Percentiles rank a stretch among this genome's conserved stretches.
phyloP scores from a whole-genome alignment of 2,888 invertebrate species.

The Odontothrips loti region DNA sequence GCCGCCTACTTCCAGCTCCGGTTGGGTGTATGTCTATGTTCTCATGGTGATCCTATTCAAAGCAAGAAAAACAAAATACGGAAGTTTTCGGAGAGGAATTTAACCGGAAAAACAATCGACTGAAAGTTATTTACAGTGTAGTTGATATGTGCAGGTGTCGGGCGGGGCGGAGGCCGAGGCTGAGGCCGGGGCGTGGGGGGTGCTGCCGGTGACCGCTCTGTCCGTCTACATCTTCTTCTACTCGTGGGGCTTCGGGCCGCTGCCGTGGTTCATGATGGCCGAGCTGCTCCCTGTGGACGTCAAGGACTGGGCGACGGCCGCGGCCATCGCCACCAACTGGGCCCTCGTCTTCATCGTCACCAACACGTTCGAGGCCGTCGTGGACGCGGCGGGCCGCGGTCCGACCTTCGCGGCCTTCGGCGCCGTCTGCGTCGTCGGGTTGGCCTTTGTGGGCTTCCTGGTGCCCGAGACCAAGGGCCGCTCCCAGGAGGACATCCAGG shows the following conservation, averaged over 20 bases:
- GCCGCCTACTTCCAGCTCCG: slow-evolving; percentile 42
- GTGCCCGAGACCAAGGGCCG: slow-evolving; percentile 31
- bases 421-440: slow-evolving; percentile 17
- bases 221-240: slow-evolving; percentile 45
- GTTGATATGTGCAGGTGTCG: not conserved
- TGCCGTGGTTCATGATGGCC: slow-evolving; percentile 43
- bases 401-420: slow-evolving; percentile 33
- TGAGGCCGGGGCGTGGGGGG: slow-evolving; percentile 43
- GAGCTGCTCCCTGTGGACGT: slow-evolving; percentile 48
- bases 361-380: slow-evolving; percentile 35
- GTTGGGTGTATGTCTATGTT: slow-evolving; percentile 31
- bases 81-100: too few relatives aligned
- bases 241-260: slow-evolving; percentile 39
- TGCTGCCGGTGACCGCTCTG: slow-evolving; percentile 46
- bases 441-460: not conserved
- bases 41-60: too few relatives aligned
- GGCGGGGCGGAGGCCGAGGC: slow-evolving; percentile 28
- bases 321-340: slow-evolving; percentile 47
- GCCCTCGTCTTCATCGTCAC: slow-evolving; percentile 44
- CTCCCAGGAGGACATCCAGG: slow-evolving; percentile 28
- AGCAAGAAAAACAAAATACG: too few relatives aligned
- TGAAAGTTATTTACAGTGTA: too few relatives aligned
- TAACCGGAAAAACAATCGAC: too few relatives aligned
- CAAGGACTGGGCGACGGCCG: slow-evolving; percentile 45
- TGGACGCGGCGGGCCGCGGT: slow-evolving; percentile 31